These are phyloP conservation scores for Drosophila borborema DNA, from an alignment of 2,888 invertebrate species.

Conservation along the genomic window DNA sequence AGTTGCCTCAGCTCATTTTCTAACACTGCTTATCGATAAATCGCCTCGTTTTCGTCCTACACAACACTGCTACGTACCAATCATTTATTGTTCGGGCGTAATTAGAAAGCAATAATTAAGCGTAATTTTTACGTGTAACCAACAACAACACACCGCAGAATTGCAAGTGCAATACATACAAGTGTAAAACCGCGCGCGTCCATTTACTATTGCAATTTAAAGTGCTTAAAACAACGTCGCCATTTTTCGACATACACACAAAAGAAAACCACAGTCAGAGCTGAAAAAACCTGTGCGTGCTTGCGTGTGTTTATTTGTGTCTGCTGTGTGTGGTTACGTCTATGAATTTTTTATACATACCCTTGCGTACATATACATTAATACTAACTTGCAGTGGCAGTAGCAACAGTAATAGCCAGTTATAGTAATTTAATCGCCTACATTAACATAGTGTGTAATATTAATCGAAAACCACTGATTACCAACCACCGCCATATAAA, in stretches of 20 bases:
- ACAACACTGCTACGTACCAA: conserved; percentile 52
- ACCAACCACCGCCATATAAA: conserved; percentile 62
- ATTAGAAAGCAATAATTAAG: conserved; percentile 79
- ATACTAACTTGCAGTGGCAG: conserved; percentile 32
- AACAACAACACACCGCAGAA: conserved; percentile 64
- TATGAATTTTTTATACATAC: conserved; percentile 66
- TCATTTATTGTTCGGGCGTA: conserved; percentile 74
- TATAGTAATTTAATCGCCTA: conserved; percentile 48
- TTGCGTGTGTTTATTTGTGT: conserved; percentile 70
- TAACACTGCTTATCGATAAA: conserved; percentile 50
- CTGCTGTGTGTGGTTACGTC: conserved; percentile 74
- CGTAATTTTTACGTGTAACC: conserved; percentile 68
- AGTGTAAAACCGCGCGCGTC: conserved; percentile 42
- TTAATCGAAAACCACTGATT: conserved; percentile 64
- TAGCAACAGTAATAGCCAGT: conserved; percentile 29
- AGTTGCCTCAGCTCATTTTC: neutral
- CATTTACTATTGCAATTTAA: conserved; percentile 39
- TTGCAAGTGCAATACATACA: conserved; percentile 49
- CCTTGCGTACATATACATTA: conserved; percentile 41
- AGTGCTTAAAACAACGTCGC: conserved; percentile 72
- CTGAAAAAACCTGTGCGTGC: conserved; percentile 65
- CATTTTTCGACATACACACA: conserved; percentile 75
- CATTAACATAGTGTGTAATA: conserved; percentile 57
- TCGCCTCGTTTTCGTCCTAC: conserved; percentile 25
- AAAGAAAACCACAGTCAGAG: conserved; percentile 66